Base-by-base conservation (phyloP, 2,113 vertebrate species). In the Corythoichthys intestinalis region DNA sequence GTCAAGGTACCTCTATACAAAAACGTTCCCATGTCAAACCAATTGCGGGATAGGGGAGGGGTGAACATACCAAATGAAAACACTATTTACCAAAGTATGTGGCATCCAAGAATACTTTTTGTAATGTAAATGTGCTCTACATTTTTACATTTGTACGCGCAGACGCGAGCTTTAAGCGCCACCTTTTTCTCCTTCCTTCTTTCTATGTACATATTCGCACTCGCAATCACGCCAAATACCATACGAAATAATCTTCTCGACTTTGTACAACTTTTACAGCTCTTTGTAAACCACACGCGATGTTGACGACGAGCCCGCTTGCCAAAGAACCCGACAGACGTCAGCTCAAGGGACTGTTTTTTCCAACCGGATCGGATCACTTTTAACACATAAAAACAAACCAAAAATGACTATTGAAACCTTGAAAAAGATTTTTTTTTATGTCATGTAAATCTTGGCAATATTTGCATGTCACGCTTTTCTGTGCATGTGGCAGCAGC, bases 41-140 rank as follows among this genome's bases (percentile, higher is more conserved):
- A 58, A 37, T 37, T 58, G 12, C 6, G 56, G 4, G 12, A 1
- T 34, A 11, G 20, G 17, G 4, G 28, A 10, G 90, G 93, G 87
- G 80, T 89, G 93, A 87, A 87, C 86, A 88, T 81, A 86, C 82
- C 87, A 90, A 90, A 91, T 89, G 87, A 75, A 90, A 91, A 90
- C 85, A 89, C 86, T 95, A 96, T 90, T 95, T 95, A 99, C 97
- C 96, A 99, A 99, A 99, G 97, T 96, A 94, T 94, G 91, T 83
- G 93, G 92, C 93, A 93, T 94, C 90, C 88, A 87, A 93, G 91
- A 89, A 90, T 90, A 88, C 88, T 92, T 94, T 94, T 28, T 94
- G 85, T 88, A 93, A 92, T 88, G 88, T 94, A 93, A 91, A 88
- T 94, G 92, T 93, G 92, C 93, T 94, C 89, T 2, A n/a, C 86